Base-by-base conservation (phyloP, 2,888 invertebrate species). In the Lasioglossum marginatum region DNA sequence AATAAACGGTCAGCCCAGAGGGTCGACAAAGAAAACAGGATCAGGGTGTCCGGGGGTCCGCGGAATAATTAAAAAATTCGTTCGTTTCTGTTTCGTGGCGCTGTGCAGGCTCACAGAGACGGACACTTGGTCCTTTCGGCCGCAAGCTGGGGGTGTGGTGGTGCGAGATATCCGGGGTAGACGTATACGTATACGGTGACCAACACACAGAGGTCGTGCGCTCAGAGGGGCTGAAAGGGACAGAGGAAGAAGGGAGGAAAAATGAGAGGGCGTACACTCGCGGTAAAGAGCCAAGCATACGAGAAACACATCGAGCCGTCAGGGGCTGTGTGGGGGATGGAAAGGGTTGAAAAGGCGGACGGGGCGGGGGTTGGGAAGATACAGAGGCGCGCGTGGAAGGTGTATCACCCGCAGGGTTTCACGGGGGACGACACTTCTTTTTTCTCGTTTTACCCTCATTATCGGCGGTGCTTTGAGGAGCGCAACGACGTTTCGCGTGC, bases 401-500 rank as follows among this genome's bases (percentile, higher is more conserved):
- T 78, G 81, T 84, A 86, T 79, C 80, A 43, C 76, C 82, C 79
- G 72, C 70, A 82, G 85, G 77, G 80, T 82, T 77, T 79, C 72
- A 45, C 63, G 48, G 66, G 57, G 74, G 68, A 68, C 60, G 74
- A 80, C 78, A 34, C 83, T 73, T 78, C 83, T 52, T 83, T 80
- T 81, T 79, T 81, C 87, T 84, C 80, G 57, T 71, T 87, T 83
- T 60, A 79, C 75, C 86, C 82, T 89, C 89, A 86, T 89, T 91
- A 88, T 87, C 85, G 87, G 72, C 79, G 80, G 76, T 81, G 85
- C 87, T 88, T 88, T 89, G 86, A 88, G 83, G 80, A 85, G 76
- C 83, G 80, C 85, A 79, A 77, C 85, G 82, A 79, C 79, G 87
- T 87, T 89, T 88, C 81, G 86, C 82, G 77, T 76, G 75, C 73